phyloP scores from a whole-genome alignment of 1,140 invertebrate species.

The Bombus vancouverensis region DNA sequence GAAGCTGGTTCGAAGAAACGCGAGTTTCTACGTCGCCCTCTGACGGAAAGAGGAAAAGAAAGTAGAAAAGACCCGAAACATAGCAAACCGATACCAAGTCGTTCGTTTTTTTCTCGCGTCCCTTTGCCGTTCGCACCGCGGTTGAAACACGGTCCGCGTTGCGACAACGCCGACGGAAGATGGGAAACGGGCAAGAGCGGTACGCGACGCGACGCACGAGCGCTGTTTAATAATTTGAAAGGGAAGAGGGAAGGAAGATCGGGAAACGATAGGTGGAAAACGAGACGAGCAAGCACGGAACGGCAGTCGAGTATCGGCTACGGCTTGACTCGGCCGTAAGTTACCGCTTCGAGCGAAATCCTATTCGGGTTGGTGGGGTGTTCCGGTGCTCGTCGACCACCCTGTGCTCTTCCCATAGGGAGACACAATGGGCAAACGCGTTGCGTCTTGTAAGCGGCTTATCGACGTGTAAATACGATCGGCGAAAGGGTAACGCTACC shows the following conservation, averaged over 20 bases:
- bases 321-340: slow-evolving; percentile 30
- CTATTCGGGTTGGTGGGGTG: slow-evolving; percentile 16
- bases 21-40: no score
- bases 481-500: not conserved
- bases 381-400: not conserved
- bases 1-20: not conserved
- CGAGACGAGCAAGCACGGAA: not conserved
- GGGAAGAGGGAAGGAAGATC: no score
- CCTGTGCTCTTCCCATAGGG: slow-evolving; percentile 17
- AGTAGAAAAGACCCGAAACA: no score
- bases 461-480: slow-evolving; percentile 36
- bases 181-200: not conserved
- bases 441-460: slow-evolving; percentile 20
- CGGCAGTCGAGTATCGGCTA: slow-evolving; percentile 39
- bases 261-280: no score
- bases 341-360: slow-evolving; percentile 46
- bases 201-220: no score
- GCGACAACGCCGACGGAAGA: slow-evolving; percentile 32
- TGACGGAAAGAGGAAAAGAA: accelerated
- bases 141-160: not conserved
- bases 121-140: not conserved
- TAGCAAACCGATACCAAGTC: no score
- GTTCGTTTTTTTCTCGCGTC: not conserved
- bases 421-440: slow-evolving; percentile 26
- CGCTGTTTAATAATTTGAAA: slow-evolving; percentile 18